Percentiles rank a stretch among this genome's conserved stretches.
These are phyloP conservation scores for Vollenhovia emeryi DNA, from an alignment of 1,140 invertebrate species.

Conservation along the genomic window DNA sequence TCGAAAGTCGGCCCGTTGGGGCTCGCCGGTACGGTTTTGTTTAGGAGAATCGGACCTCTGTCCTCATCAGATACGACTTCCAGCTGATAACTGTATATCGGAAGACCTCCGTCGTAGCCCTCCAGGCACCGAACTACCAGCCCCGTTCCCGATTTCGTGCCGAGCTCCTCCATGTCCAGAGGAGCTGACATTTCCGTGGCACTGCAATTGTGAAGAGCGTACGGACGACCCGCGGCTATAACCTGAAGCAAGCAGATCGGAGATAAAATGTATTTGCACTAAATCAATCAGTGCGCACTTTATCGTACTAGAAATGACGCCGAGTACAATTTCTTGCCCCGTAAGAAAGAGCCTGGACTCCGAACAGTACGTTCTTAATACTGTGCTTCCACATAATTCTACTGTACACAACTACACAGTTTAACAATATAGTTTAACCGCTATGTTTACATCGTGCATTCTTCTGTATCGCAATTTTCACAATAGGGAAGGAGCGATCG, in stretches of 20 bases:
- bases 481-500: conserved; percentile 19
- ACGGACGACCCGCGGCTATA: conserved; percentile 90
- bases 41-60: conserved; percentile 69
- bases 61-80: conserved; percentile 87
- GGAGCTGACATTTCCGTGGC: conserved; percentile 80
- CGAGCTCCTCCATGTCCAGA: conserved; percentile 75
- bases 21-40: conserved; percentile 74
- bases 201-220: conserved; percentile 94
- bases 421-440: conserved; percentile 8
- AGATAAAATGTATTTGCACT: conserved; percentile 36
- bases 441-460: conserved; percentile 12
- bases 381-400: not conserved
- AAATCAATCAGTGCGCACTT: not conserved
- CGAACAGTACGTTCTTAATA: not conserved
- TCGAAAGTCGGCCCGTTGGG: conserved; percentile 87
- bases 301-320: not conserved
- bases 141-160: conserved; percentile 81
- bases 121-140: conserved; percentile 92
- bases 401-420: not conserved
- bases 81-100: conserved; percentile 91
- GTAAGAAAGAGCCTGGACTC: not conserved
- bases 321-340: not conserved
- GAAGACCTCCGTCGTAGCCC: conserved; percentile 94
- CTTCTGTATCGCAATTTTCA: not conserved
- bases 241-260: conserved; percentile 71